Base-by-base conservation (phyloP, 1,140 invertebrate genomes). In the Battus philenor region DNA sequence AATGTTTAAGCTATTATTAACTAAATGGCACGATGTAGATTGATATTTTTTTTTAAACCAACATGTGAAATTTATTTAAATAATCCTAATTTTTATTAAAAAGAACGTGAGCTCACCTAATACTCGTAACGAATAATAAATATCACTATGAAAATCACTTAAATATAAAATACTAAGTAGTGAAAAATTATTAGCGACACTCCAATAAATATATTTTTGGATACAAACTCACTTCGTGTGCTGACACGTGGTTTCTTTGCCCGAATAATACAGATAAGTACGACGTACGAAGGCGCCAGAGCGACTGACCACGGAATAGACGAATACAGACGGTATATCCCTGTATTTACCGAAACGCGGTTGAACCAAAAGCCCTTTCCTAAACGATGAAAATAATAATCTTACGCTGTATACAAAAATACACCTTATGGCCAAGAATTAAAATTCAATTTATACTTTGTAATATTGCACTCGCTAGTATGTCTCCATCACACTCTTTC, bases 331-430 rank as follows among this genome's bases (percentile, higher is more conserved):
- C 43, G 38, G 59, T 63, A 64, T 64, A 57, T 50, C 47, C 49
- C 33, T 50, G 30, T 70, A 66, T 63, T 68, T 64, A 62, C 54
- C 24, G 50, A 50, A 53, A 47, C 52, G 57, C 39, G 48, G 44
- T 50, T 65, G 51, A 62, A 68, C 41, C 44, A 39, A 43, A 63
- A 72, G 54, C 59, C 59, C 59, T 56, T 30, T 65, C 36, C 20
- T 44, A 34, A 45, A 50, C 59, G 55, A 55, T 71, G 52, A 74
- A 68, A 76, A 73, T 66, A 71, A 61, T 60, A 63, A 59, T 47
- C 30, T 32, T 22, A 12, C 10, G 1, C 26, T 8, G 16, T 49
- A 65, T 50, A 20, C 22, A 20, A 70, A 66, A 55, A 47, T 51
- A 26, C 24, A 56, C 58, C 36, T 44, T 71, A 74, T 49, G 1